Base-by-base conservation (phyloP, 2,888 invertebrate genomes). In the Eugnorisma glareosa region DNA sequence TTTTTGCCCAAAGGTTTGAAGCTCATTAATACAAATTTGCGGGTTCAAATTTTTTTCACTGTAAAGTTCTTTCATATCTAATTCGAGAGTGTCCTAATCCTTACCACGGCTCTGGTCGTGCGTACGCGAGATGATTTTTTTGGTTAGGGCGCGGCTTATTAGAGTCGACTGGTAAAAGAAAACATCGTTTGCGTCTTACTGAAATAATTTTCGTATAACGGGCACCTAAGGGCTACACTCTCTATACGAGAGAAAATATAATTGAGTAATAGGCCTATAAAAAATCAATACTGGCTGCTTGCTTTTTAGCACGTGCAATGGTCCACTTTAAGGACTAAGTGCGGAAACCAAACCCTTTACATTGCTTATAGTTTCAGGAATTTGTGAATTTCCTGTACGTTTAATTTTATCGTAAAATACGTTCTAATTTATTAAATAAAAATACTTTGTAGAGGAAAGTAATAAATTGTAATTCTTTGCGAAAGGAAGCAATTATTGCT, bases 231-330 rank as follows among this genome's bases (percentile, higher is more conserved):
- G 0, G 28, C 2, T 57, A 6, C 2, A 6, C 2, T 54, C 28
- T n/a, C 3, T 24, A 28, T 28, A 5, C 13, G 13, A 54, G n/a
- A 10, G 15, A 57, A 57, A 57, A 57, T 57, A 57, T 68, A 67
- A 67, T 67, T 64, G 63, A 40, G 69, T 67, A 67, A 69, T 28
- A 68, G 71, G 18, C 37, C 40, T 45, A 67, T 75, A 75, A 81
- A 28, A 57, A 31, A 15, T 10, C 2, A 31, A 24, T 5, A 21
- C 13, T 8, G 24, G 21, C n/a, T 35, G 21, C n/a, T 54, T n/a
- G 57, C 57, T 6, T 2, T n/a, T n/a, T n/a, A n/a, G n/a, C n/a
- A n/a, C n/a, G n/a, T n/a, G n/a, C n/a, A n/a, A n/a, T n/a, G n/a
- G n/a, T n/a, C n/a, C n/a, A n/a, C n/a, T n/a, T n/a, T n/a, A n/a